A percentile compares a stretch with the other conserved stretches of the same genome.
Evolutionary conservation across 2,888 invertebrate species (phyloP).

Genomic region (Oasisia sp.): DNA sequence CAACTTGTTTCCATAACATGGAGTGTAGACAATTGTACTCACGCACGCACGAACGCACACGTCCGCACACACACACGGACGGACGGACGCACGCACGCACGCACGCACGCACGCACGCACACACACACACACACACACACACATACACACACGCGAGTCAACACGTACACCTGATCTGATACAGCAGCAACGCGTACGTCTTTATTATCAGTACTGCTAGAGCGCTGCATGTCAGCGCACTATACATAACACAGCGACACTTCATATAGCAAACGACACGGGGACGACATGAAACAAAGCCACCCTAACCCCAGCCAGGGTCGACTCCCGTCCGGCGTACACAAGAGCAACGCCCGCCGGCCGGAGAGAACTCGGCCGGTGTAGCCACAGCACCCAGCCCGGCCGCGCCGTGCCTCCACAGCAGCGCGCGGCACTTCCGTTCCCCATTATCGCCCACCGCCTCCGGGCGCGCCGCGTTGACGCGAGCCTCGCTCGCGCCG

Average conservation of each 20-base stretch:
- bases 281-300: not conserved
- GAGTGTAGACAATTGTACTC: too few relatives aligned
- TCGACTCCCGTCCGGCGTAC: not conserved
- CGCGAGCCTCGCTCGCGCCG: not conserved
- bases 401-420: not conserved
- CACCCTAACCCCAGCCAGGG: not conserved
- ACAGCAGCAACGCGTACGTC: conserved; percentile 1
- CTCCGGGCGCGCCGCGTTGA: not conserved
- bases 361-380: not conserved
- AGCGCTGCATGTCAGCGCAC: not conserved
- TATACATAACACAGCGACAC: conserved; percentile 17
- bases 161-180: not conserved
- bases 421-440: not conserved
- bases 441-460: not conserved
- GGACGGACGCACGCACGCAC: too few relatives aligned
- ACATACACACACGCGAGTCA: not conserved
- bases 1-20: too few relatives aligned
- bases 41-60: too few relatives aligned
- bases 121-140: too few relatives aligned
- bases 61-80: too few relatives aligned
- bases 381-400: too few relatives aligned
- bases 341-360: not conserved
- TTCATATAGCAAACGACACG: conserved; percentile 13
- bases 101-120: too few relatives aligned
- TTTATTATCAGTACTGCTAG: conserved; percentile 7